Base-by-base conservation (phyloP, 2,113 vertebrate genomes). In the Mionectes macconnelli region DNA sequence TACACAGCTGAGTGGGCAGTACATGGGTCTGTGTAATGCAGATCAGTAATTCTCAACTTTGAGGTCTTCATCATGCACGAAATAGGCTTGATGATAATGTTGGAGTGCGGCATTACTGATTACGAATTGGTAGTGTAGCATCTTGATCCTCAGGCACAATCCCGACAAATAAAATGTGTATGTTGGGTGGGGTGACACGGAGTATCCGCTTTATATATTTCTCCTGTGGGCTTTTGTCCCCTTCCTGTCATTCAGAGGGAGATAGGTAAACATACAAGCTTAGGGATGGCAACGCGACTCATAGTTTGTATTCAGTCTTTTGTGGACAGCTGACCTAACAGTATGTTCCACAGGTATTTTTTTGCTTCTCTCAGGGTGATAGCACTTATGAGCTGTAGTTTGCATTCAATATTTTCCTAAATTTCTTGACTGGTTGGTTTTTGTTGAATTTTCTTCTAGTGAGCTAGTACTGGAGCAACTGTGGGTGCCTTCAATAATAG, bases 101-200 rank as follows among this genome's bases (percentile, higher is more conserved):
- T 75, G 63, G 56, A 31, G 35, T 69, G 49, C 0, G 0, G 8
- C 37, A 6, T 45, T 72, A 18, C 42, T 56, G 24, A 20, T 57
- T 60, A 14, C 14, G 74, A 20, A 19, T 42, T 17, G 10, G 4
- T 85, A 44, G 40, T 33, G 18, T 39, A 40, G 25, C 18, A 12
- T 52, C 31, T 66, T 59, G 42, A 35, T 82, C 70, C 35, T 77
- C 17, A 74, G 60, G 28, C n/a, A 40, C 3, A 14, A 24, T 87
- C 23, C 18, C 49, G 31, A 15, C 35, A n/a, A 30, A 21, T 62
- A 39, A 27, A 87, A 44, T 0, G 0, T 67, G 0, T 10, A 0
- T 53, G 6, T 44, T 52, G 15, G 9, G 9, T 75, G 53, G 59
- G 39, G 23, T 1, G 3, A 37, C 31, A 14, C 31, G 27, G 22